Base-by-base conservation (phyloP, 1,140 invertebrate genomes). In the Heliconius himera region DNA sequence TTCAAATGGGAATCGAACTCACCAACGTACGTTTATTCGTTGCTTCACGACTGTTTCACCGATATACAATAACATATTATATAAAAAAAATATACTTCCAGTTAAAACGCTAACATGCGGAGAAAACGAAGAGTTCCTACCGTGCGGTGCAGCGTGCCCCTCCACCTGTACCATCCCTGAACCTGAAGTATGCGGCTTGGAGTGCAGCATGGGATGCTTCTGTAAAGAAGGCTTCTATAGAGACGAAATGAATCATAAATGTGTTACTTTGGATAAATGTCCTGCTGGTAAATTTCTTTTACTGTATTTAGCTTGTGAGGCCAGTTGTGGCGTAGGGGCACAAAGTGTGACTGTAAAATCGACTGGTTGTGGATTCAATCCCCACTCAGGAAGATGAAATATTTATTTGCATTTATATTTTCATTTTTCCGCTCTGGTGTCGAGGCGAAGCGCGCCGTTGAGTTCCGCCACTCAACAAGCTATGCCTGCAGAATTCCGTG, bases 171-270 rank as follows among this genome's bases (percentile, higher is more conserved):
- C 85, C 9, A 83, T 87, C 1, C 91, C 91, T 0, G 90, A 90
- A 38, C 86, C 88, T 1, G 74, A 85, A 20, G 70, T 82, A 38
- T 93, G 91, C 36, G 88, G 85, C 0, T 72, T 91, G 0, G 83
- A 85, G 2, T 94, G 91, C 85, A 90, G 88, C 22, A 90, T 92
- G 87, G 93, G 93, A 2, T 94, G 91, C 82, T 93, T 92, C 84
- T 94, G 91, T 75, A 92, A 91, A 49, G 81, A 90, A 8, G 93
- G 91, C 1, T 92, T 83, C 73, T 90, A 92, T 38, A 81, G 91
- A 8, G 90, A 94, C 51, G 87, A 89, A 36, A 60, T 41, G 9
- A 90, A 29, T 3, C 87, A 89, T 9, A 78, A 86, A 29, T 93
- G 91, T 74, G 90, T 94, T 3, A 90, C 88, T 0, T 46, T 91